Base-by-base conservation (phyloP, 2,797 vertebrate genomes). In the Nannoperca australis region DNA sequence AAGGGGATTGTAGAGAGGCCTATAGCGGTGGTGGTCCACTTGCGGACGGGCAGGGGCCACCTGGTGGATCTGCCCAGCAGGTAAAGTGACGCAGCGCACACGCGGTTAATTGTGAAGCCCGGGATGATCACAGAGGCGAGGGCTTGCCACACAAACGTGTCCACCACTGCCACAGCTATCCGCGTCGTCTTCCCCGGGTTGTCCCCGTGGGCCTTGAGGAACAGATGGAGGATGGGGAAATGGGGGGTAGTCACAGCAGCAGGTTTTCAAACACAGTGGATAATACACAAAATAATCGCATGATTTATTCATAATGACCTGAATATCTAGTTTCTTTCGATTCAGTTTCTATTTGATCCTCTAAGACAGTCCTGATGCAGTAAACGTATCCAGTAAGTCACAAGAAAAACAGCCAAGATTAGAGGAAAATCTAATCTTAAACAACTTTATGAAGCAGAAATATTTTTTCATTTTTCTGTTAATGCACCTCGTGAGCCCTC, bases 121-220 rank as follows among this genome's bases (percentile, higher is more conserved):
- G 98, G 98, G 88, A 99, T 96, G 81, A 95, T 96, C 63, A 99
- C 98, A 0, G 98, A 99, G 61, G 98, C 98, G 76, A 99, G 90
- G 12, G 97, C 95, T 93, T 99, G 98, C 98, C 98, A 99, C 63
- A 99, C 90, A 0, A 99, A 99, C 0, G 98, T 99, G 92, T 99
- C 98, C 70, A 96, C 96, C 70, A 99, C 96, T 0, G 98, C 98
- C 53, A 87, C 94, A 0, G 95, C 94, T 5, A 98, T 93, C 8
- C 85, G 95, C 0, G 90, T 81, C 0, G 91, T 94, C 88, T 62
- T 95, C 0, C 94, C 92, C 0, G 95, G 94, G 67, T 95, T 95
- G 30, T 96, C 94, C 0, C 91, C 75, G 0, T 95, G 94, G 0
- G 82, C 90, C 96, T 98, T 76, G 15, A 59, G 71, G 59, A 51